phyloP scores from a whole-genome alignment of 1,140 invertebrate species.

The Lineus longissimus region DNA sequence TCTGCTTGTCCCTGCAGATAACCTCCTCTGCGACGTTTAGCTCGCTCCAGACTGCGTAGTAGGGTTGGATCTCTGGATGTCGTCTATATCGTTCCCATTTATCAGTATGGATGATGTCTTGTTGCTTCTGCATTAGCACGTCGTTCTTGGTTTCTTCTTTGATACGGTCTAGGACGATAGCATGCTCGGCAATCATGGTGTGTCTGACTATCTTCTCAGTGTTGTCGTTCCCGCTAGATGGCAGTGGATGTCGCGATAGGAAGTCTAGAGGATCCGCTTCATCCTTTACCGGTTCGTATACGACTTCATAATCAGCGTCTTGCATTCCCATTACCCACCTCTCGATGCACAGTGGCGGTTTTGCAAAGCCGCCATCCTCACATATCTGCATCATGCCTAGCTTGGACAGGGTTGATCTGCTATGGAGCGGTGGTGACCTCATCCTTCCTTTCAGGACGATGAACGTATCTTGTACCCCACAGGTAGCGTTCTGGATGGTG shows the following conservation, averaged over 20 bases:
- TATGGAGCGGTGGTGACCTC: too few species aligned
- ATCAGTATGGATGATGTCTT: constrained; percentile 5
- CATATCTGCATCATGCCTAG: too few species aligned
- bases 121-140: background rate
- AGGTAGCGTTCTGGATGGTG: too few species aligned
- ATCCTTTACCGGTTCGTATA: constrained; percentile 18
- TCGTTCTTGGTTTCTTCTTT: too few species aligned
- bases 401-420: too few species aligned
- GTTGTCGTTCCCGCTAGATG: constrained; percentile 4
- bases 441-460: too few species aligned
- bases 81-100: constrained; percentile 8
- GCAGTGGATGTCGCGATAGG: constrained; percentile 21
- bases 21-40: constrained; percentile 12
- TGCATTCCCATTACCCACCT: constrained; percentile 18
- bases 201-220: constrained; percentile 7
- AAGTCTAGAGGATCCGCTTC: constrained; percentile 25
- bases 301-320: constrained; percentile 18
- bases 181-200: too few species aligned
- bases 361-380: background rate
- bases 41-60: constrained; percentile 14
- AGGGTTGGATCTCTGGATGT: constrained; percentile 11
- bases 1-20: constrained; percentile 15
- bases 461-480: too few species aligned
- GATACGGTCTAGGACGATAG: too few species aligned
- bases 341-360: background rate